Base-by-base conservation (phyloP, 2,888 invertebrate species). In the Limenitis camilla region DNA sequence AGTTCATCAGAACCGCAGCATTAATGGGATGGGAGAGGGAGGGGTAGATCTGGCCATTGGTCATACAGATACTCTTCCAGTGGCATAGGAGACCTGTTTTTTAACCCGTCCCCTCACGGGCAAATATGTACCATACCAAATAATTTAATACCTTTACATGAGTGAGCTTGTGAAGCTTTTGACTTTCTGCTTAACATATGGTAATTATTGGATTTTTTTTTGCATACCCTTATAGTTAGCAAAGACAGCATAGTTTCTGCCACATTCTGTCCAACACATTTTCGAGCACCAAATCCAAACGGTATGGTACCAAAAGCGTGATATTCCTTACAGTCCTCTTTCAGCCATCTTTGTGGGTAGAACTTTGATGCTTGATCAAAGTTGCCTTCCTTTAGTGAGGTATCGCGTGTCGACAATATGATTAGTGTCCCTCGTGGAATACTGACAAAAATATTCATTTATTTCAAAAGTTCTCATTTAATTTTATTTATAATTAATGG, bases 361-460 rank as follows among this genome's bases (percentile, higher is more conserved):
- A 90, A 92, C 53, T 88, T 88, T 1, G 76, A 64, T 0, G 92
- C 89, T 59, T 92, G 90, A 29, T 92, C 92, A 61, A 89, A 92
- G 68, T 92, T 90, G 59, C 90, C 89, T 59, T 92, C 92, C 49
- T 90, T 88, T 50, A 89, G 68, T 10, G 90, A 88, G 1, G 91
- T 80, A 42, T 92, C 86, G 72, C 90, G 89, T 40, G 90, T 90
- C 0, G 92, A 91, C 88, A 92, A 91, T 63, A 92, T 85, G 10
- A 92, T 81, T 7, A 90, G 83, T 0, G 92, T 92, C 51, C 90
- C 90, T 43, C 84, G 76, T 1, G 89, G 89, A 52, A 90, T 88
- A 55, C 87, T 56, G 50, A 4, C 46, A 46, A 9, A 10, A 5
- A 35, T 11, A 33, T 11, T 6, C 10, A 7, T 33, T 39, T 32